Conservation (phyloP, 2,797 vertebrate species). For the Alosa sapidissima region DNA sequence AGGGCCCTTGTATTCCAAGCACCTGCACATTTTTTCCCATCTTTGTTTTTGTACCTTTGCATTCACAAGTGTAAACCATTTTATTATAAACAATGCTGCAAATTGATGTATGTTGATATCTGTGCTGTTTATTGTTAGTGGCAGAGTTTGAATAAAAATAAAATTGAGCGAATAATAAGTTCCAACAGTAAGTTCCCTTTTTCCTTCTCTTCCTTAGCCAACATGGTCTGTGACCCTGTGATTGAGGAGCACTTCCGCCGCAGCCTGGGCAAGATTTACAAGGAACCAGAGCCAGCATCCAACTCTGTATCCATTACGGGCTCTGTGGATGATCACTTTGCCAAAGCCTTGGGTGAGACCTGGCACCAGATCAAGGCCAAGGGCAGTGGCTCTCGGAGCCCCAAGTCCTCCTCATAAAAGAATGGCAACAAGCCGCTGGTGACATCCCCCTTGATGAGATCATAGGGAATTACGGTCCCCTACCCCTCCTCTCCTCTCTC, state of each 20-base stretch:
- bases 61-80: background rate
- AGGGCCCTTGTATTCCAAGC: conserved; percentile 25
- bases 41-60: background rate
- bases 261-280: conserved; percentile 96
- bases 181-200: background rate
- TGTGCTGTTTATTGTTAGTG: background rate
- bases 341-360: conserved; percentile 94
- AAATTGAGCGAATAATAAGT: background rate
- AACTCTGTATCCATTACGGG: conserved; percentile 95
- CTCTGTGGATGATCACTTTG: conserved; percentile 96
- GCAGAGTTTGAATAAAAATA: background rate
- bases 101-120: background rate
- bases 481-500: background rate
- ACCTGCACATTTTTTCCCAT: background rate
- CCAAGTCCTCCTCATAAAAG: conserved; percentile 75
- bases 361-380: conserved; percentile 97
- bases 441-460: background rate
- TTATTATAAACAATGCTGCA: background rate
- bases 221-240: conserved; percentile 87
- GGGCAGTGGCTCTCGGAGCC: conserved; percentile 70
- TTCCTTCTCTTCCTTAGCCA: conserved; percentile 60
- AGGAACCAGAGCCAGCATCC: conserved; percentile 86
- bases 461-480: background rate
- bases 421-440: background rate
- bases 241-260: conserved; percentile 98